Percentiles rank a stretch among this genome's conserved stretches.
Conservation (phyloP, 2,888 invertebrate species). For the Rotaria magnacalcarata region DNA sequence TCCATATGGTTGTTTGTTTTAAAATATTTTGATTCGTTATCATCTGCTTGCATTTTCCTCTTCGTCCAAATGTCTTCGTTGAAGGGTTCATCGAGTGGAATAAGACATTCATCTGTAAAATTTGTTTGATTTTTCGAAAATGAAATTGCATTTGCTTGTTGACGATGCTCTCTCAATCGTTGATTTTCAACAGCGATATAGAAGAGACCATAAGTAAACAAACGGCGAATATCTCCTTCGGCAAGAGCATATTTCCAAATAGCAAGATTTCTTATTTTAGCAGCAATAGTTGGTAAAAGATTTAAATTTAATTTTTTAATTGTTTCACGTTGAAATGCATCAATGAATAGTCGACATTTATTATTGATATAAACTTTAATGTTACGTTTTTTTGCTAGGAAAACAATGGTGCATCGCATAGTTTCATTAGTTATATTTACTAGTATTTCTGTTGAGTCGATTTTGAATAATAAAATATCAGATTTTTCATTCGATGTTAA, state of each 20-base stretch:
- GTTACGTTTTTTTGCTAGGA: neutral
- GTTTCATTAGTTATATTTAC: neutral
- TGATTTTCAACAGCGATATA: neutral
- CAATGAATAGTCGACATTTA: neutral
- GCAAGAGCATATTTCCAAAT: neutral
- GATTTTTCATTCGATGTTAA: neutral
- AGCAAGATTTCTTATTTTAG: neutral
- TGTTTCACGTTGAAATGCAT: neutral
- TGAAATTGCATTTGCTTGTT: neutral
- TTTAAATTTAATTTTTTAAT: neutral
- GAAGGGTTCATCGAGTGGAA: neutral
- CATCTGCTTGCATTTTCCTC: neutral
- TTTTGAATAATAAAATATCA: neutral
- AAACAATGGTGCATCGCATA: neutral
- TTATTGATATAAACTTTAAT: neutral
- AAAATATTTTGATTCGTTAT: neutral
- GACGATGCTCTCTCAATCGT: neutral
- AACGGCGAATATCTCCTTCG: neutral
- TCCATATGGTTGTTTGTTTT: neutral
- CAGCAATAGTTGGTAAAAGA: neutral
- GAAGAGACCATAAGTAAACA: neutral
- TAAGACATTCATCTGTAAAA: neutral
- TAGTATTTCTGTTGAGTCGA: neutral
- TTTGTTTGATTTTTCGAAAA: neutral
- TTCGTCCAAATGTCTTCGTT: neutral